Percentiles rank a stretch among this genome's conserved stretches.
Evolutionary conservation across 2,888 invertebrate genomes (phyloP).

Genomic region (Melieria crassipennis): DNA sequence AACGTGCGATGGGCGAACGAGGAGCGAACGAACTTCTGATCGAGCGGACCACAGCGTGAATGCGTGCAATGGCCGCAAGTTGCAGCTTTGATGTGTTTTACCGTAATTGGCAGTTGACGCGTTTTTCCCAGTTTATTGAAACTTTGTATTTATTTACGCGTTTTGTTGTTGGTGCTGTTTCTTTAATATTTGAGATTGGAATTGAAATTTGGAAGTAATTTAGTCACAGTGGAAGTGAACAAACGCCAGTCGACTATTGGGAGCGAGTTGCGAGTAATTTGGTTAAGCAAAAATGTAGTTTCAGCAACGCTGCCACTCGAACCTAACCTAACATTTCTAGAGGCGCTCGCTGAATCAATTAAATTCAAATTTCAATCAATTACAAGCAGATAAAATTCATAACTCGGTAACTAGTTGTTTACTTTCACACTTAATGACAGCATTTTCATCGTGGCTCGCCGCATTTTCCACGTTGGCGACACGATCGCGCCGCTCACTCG

Average conservation of each 20-base stretch:
- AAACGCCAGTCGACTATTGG: too few species aligned
- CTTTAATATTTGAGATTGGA: too few species aligned
- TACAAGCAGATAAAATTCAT: constrained; percentile 28
- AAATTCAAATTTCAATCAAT: constrained; percentile 12
- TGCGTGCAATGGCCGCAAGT: constrained; percentile 24
- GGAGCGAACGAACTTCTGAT: not conserved
- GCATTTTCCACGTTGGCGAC: not conserved
- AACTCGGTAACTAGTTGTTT: constrained; percentile 51
- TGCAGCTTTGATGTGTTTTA: not conserved
- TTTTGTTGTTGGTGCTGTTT: too few species aligned
- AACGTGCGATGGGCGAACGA: not conserved
- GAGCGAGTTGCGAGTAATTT: too few species aligned
- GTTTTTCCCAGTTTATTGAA: too few species aligned
- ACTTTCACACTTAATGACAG: constrained; percentile 53
- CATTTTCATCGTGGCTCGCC: too few species aligned
- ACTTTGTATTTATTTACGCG: too few species aligned
- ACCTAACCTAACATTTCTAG: too few species aligned
- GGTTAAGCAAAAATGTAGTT: constrained; percentile 1
- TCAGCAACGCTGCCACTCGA: not conserved
- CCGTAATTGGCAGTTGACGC: too few species aligned
- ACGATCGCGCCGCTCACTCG: not conserved
- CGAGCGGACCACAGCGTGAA: not conserved
- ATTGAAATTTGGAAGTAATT: too few species aligned
- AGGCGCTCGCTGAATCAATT: too few species aligned
- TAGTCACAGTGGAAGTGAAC: too few species aligned